Percentiles rank a stretch among this genome's conserved stretches.
phyloP scores from a whole-genome alignment of 2,888 invertebrate species.

The Leuctra nigra region DNA sequence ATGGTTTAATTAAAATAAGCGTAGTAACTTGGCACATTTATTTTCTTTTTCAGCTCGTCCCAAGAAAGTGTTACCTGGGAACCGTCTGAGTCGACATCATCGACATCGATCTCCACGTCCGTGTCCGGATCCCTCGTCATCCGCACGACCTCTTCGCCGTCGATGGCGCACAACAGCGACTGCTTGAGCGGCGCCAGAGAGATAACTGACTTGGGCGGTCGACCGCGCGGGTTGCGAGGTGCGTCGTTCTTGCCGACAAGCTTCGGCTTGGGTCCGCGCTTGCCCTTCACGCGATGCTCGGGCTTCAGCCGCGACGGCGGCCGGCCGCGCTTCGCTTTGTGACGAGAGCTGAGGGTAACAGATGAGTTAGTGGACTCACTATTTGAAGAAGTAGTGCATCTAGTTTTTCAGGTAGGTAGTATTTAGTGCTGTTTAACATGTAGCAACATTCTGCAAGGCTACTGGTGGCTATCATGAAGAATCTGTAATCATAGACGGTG shows the following conservation, averaged over 20 bases:
- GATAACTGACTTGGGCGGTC: not conserved
- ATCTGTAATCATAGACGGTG: no score
- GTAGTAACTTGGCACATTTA: no score
- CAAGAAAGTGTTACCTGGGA: no score
- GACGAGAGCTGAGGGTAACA: slow-evolving; percentile 21
- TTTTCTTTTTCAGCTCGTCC: no score
- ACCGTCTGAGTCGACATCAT: no score
- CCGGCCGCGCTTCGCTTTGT: not conserved
- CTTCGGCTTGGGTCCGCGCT: not conserved
- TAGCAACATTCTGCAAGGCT: no score
- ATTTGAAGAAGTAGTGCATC: no score
- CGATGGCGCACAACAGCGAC: not conserved
- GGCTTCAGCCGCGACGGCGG: not conserved
- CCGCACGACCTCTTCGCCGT: not conserved
- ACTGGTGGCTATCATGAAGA: no score
- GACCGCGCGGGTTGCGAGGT: not conserved
- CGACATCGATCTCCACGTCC: slow-evolving; percentile 1
- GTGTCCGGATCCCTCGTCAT: not conserved
- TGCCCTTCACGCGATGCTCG: not conserved
- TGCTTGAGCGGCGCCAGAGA: not conserved
- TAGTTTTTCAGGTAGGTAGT: no score
- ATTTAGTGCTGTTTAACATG: no score
- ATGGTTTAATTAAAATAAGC: no score
- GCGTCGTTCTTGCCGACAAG: not conserved
- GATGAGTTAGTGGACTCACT: no score